phyloP scores from a whole-genome alignment of 2,797 vertebrate species.

The Lutjanus campechanus region DNA sequence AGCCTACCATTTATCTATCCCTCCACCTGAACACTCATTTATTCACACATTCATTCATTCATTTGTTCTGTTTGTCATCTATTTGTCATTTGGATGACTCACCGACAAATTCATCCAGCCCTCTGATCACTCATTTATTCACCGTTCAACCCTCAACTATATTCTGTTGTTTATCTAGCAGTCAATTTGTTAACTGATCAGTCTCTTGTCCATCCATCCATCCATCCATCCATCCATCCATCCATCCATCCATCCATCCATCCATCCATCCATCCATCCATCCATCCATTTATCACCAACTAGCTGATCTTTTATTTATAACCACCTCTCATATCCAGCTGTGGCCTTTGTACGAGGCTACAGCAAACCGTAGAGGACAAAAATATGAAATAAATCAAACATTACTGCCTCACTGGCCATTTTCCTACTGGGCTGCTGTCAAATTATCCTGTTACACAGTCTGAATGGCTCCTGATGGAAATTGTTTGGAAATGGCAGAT shows the following conservation, averaged over 20 bases:
- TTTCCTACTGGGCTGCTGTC: conserved; percentile 77
- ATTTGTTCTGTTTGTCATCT: not conserved
- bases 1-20: no score
- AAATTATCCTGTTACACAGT: conserved; percentile 76
- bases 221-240: conserved; percentile 1
- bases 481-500: conserved; percentile 83
- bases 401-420: conserved; percentile 71
- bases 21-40: not conserved
- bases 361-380: conserved; percentile 66
- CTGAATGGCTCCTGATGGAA: conserved; percentile 84
- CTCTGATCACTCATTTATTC: conserved; percentile 9
- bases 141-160: conserved; percentile 5
- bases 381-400: conserved; percentile 79
- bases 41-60: not conserved
- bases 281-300: conserved; percentile 44
- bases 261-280: conserved; percentile 33
- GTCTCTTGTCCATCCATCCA: conserved; percentile 4
- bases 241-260: conserved; percentile 8
- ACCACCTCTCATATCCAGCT: conserved; percentile 70
- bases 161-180: conserved; percentile 14
- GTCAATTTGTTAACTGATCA: conserved; percentile 1
- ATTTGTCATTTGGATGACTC: not conserved
- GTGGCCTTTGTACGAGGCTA: conserved; percentile 69
- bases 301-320: conserved; percentile 64
- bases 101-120: conserved; percentile 1